phyloP scores from a whole-genome alignment of 2,113 vertebrate genomes.

The Hiodon tergisus region DNA sequence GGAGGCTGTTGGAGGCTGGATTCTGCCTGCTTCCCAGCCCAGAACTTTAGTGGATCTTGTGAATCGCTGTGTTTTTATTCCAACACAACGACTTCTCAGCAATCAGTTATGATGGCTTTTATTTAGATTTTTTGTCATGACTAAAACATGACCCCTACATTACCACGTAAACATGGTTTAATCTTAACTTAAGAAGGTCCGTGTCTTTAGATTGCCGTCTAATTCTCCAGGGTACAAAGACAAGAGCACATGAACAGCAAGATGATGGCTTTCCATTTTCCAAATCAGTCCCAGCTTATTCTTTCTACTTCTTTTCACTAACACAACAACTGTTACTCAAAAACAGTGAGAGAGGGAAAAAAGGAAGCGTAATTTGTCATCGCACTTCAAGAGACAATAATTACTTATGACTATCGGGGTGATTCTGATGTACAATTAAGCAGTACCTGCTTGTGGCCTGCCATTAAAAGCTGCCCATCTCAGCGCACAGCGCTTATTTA shows the following conservation, averaged over 20 bases:
- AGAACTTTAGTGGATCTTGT: no score
- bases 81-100: no score
- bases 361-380: constrained; percentile 55
- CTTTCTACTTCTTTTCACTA: constrained; percentile 48
- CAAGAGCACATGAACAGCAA: constrained; percentile 12
- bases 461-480: constrained; percentile 65
- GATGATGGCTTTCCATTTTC: constrained; percentile 46
- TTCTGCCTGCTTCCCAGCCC: no score
- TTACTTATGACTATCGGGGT: constrained; percentile 68
- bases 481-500: constrained; percentile 74
- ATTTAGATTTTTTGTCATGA: no score
- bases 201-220: no score
- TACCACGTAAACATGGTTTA: no score
- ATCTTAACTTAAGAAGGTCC: no score
- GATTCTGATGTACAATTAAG: constrained; percentile 73
- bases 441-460: constrained; percentile 68
- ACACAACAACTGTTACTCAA: constrained; percentile 54
- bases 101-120: no score
- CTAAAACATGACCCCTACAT: no score
- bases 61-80: no score
- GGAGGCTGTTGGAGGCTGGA: no score
- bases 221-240: no score
- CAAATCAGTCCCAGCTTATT: constrained; percentile 44
- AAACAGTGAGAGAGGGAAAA: constrained; percentile 32
- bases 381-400: constrained; percentile 58